phyloP scores from a whole-genome alignment of 2,113 vertebrate species.

The Mirounga angustirostris region DNA sequence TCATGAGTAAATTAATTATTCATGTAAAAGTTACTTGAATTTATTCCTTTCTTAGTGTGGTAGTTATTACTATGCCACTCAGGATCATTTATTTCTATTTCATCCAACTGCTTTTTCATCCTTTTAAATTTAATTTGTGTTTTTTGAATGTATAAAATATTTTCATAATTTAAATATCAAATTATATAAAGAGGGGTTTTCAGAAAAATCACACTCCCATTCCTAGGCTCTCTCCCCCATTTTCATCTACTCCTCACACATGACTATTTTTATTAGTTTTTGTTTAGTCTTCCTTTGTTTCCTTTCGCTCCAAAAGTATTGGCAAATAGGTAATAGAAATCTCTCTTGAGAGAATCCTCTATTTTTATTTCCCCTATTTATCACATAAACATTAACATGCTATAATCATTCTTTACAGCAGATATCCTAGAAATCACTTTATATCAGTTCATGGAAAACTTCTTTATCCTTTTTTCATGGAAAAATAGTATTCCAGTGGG shows the following conservation, averaged over 20 bases:
- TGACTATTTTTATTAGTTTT: neutral
- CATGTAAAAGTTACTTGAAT: neutral
- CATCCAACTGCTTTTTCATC: neutral
- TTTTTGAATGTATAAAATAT: neutral
- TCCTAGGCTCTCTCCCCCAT: neutral
- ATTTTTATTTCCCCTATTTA: neutral
- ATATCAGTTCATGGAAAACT: neutral
- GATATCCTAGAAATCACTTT: neutral
- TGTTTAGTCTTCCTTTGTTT: neutral
- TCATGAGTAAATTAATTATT: slow-evolving; percentile 16
- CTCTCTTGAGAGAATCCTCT: neutral
- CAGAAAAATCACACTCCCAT: neutral
- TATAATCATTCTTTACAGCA: neutral
- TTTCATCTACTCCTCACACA: neutral
- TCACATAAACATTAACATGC: neutral
- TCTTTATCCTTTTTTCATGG: neutral
- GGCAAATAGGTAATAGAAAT: neutral
- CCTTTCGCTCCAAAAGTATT: neutral
- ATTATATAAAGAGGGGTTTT: neutral
- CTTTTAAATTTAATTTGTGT: neutral
- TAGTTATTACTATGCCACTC: neutral
- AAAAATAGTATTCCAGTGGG: neutral
- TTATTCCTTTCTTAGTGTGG: neutral
- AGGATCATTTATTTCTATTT: neutral
- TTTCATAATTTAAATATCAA: neutral